Percentiles rank a stretch among this genome's conserved stretches.
Conservation (phyloP, 2,113 vertebrate genomes). For the Catharus bicknelli region DNA sequence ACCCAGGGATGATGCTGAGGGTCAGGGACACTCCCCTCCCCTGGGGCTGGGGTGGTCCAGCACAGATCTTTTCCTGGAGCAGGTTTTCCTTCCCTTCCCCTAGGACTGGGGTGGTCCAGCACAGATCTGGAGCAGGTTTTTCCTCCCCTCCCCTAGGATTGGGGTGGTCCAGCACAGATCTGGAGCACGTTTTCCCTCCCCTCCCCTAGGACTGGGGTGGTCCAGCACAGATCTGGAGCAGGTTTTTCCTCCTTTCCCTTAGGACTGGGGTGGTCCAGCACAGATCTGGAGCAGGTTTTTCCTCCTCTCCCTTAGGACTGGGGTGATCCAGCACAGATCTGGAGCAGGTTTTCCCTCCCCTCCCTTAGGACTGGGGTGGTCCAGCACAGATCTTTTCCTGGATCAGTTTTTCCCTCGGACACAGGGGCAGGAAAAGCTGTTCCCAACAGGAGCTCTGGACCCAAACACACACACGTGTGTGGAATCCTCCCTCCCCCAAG, state of each 20-base stretch:
- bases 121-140: neutral
- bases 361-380: accelerated
- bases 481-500: neutral
- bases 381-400: neutral
- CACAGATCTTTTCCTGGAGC: accelerated
- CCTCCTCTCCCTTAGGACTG: too few species aligned
- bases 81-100: neutral
- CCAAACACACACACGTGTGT: neutral
- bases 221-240: too few species aligned
- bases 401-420: accelerated
- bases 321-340: too few species aligned
- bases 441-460: neutral
- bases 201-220: too few species aligned
- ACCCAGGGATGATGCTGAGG: neutral
- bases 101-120: accelerated
- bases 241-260: too few species aligned
- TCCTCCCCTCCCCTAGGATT: too few species aligned
- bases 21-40: neutral
- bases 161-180: too few species aligned
- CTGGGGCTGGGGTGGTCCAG: accelerated
- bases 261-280: too few species aligned
- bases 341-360: neutral
- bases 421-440: accelerated
- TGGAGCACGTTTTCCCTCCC: too few species aligned
- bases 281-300: too few species aligned